Evolutionary conservation across 2,113 vertebrate species (phyloP).

Genomic region (Dendropsophus ebraccatus): DNA sequence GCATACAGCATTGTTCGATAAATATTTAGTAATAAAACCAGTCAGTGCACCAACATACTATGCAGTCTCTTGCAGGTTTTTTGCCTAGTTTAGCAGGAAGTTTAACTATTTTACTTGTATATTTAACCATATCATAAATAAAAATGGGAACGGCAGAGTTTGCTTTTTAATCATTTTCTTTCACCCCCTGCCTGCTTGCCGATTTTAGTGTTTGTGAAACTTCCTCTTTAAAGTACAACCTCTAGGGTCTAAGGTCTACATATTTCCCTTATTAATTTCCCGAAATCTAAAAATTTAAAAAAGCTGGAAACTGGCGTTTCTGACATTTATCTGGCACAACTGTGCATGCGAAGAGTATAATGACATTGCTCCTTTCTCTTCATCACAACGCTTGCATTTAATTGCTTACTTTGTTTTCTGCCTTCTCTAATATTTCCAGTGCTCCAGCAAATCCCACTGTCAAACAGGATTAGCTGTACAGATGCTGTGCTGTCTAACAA

Average conservation of each 20-base stretch:
- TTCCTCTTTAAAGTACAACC: too few species aligned
- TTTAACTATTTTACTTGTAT: neutral
- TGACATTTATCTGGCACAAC: neutral
- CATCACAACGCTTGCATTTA: slow-evolving; percentile 37
- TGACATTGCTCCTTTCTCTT: slow-evolving; percentile 13
- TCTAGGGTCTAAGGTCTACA: too few species aligned
- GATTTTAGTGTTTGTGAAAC: neutral
- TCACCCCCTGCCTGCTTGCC: neutral
- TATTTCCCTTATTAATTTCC: neutral
- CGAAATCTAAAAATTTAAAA: neutral
- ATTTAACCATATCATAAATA: neutral
- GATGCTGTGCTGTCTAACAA: slow-evolving; percentile 49
- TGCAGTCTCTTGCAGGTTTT: neutral
- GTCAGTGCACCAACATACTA: neutral
- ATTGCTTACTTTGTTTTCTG: slow-evolving; percentile 51
- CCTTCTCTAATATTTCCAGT: slow-evolving; percentile 49
- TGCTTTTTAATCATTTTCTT: too few species aligned
- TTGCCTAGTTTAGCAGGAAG: neutral
- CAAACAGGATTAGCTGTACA: slow-evolving; percentile 55
- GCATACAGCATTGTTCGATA: neutral
- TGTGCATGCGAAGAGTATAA: slow-evolving; percentile 8
- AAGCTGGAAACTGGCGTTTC: neutral
- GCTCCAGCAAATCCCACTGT: slow-evolving; percentile 34
- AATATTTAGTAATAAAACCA: neutral
- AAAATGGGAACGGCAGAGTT: too few species aligned